A percentile compares a stretch with the other conserved stretches of the same genome.
Conservation (phyloP, 2,113 vertebrate genomes). For the Pterocles burchelli region DNA sequence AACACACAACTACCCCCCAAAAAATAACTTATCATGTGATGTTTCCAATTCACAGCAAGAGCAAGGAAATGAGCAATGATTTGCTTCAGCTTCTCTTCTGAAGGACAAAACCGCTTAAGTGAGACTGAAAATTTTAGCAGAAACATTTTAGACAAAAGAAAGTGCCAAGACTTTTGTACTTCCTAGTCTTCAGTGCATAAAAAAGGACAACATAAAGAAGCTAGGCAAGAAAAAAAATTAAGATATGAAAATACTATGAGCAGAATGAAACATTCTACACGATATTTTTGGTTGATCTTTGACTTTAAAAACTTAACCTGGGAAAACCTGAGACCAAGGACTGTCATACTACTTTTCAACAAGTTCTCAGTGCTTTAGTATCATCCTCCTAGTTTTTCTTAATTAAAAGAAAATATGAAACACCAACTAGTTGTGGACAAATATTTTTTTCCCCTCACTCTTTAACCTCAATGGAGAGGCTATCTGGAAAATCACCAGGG, state of each 20-base stretch:
- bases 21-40: neutral
- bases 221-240: neutral
- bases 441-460: neutral
- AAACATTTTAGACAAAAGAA: neutral
- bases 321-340: neutral
- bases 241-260: neutral
- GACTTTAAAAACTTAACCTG: neutral
- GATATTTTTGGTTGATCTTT: neutral
- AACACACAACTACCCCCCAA: neutral
- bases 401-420: neutral
- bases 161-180: neutral
- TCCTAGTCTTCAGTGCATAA: neutral
- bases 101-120: neutral
- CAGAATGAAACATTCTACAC: neutral
- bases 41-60: neutral
- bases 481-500: neutral
- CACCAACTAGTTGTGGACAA: neutral
- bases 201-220: neutral
- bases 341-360: neutral
- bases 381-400: neutral
- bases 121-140: neutral
- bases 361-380: neutral
- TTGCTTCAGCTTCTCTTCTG: neutral
- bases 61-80: neutral
- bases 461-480: neutral